phyloP scores from a whole-genome alignment of 1,140 invertebrate species.

The Panagrolaimus sp. region DNA sequence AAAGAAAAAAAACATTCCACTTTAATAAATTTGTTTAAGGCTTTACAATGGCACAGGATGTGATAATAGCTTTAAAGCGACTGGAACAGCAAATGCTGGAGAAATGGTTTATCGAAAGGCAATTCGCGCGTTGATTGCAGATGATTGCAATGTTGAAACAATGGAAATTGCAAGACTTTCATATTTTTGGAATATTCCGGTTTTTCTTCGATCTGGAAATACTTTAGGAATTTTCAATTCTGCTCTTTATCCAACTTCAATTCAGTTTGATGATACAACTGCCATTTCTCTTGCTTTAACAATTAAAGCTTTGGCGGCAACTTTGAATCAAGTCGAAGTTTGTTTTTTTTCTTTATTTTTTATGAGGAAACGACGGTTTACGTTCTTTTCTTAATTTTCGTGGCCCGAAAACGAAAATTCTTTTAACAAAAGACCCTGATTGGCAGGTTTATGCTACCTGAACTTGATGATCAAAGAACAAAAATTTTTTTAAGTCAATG shows the following conservation, averaged over 20 bases:
- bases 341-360: too few relatives aligned
- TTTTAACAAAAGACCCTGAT: too few relatives aligned
- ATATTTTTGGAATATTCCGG: not conserved
- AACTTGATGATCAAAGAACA: too few relatives aligned
- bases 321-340: not conserved
- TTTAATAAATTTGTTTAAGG: not conserved
- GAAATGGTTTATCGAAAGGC: not conserved
- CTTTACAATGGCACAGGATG: not conserved
- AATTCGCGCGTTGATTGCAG: not conserved
- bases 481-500: too few relatives aligned
- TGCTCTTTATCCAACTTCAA: not conserved
- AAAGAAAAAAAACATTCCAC: too few relatives aligned
- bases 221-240: not conserved
- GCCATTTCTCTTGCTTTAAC: not conserved
- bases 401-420: too few relatives aligned
- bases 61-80: not conserved
- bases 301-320: not conserved
- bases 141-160: not conserved
- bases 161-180: not conserved
- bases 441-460: too few relatives aligned
- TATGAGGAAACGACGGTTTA: too few relatives aligned
- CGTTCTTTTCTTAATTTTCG: too few relatives aligned
- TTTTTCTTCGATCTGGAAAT: conserved; percentile 1
- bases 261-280: not conserved
- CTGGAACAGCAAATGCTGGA: not conserved